Evolutionary conservation across 2,888 invertebrate genomes (phyloP).

Genomic region (Frankliniella fusca): DNA sequence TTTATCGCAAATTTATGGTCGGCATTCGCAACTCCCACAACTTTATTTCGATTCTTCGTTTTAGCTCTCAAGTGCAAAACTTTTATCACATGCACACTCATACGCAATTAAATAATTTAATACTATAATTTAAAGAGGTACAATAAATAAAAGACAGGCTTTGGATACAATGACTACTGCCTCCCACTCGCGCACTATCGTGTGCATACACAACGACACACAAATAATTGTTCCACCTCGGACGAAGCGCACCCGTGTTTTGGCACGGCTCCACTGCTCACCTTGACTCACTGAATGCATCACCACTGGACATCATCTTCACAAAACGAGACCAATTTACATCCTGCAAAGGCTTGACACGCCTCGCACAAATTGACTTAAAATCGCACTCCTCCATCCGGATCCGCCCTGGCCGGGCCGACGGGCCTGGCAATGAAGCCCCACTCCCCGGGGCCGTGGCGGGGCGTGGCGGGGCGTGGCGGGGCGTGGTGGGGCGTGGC

Average conservation of each 20-base stretch:
- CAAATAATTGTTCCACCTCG: not conserved
- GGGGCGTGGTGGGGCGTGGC: not conserved
- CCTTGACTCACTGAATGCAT: no score
- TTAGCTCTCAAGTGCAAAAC: not conserved
- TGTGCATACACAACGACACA: not conserved
- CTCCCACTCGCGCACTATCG: no score
- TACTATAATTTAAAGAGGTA: not conserved
- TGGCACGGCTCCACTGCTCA: no score
- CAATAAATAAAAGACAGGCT: not conserved
- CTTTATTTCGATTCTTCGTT: no score
- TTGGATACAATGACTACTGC: no score
- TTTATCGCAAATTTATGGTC: no score
- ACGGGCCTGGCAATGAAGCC: not conserved
- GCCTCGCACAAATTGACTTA: slow-evolving; percentile 1
- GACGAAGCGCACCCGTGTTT: no score
- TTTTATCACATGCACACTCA: not conserved
- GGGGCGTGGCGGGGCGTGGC: no score
- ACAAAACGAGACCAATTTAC: no score
- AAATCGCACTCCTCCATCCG: not conserved
- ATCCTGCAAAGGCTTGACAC: not conserved
- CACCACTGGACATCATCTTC: no score
- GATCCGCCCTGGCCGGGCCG: not conserved
- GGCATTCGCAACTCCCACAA: not conserved
- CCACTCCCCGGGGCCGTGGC: not conserved
- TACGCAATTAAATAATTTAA: not conserved